Evolutionary conservation across 2,797 vertebrate species (phyloP), one percentile per base, ranked within the genome.

Genomic region (Alosa sapidissima): DNA sequence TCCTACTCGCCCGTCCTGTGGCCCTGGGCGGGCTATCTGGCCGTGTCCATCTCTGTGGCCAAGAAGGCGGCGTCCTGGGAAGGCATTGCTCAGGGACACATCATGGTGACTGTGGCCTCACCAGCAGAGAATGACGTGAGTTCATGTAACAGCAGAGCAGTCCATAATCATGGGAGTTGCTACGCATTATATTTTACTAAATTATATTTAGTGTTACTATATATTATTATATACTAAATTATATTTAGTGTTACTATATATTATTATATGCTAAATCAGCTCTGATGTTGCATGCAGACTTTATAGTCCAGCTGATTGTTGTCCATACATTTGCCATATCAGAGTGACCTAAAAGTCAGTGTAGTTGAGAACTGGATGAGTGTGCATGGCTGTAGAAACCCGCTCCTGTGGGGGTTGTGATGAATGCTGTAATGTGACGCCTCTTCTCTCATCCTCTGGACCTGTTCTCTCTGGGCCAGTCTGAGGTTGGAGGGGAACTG

Each of bases 31-130:
- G 98, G 98, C 5, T 99, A 99, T 91, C 94, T 99, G 48, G 98
- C 98, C 0, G 95, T 99, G 90, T 99, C 98, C 84, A 98, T 99
- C 91, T 98, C 98, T 3, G 98, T 99, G 81, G 97, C 98, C 87
- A 99, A 99, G 94, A 99, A 99, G 91, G 98, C 98, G 0, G 96
- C 98, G 1, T 97, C 97, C 0, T 99, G 98, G 98, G 98, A 99
- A 88, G 98, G 98, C 68, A 88, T 98, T 0, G 97, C 98, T 11
- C 98, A 99, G 89, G 98, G 98, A 83, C 98, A 99, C 0, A 96
- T 99, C 88, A 98, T 98, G 97, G 92, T 99, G 89, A 99, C 98
- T 0, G 94, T 99, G 60, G 96, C 96, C 0, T 99, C 98, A 0
- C 98, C 98, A 6, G 97, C 96, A 47, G 98, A 98, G 88, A 96